These are phyloP conservation scores for Caenorhabditis elegans DNA, from an alignment of 1,140 invertebrate species.

Conservation along the genomic window WBcel235 BX284604.4:3794501-3795000, in stretches of 20 bases:
- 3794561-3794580: too few species aligned
- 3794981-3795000: too few species aligned
- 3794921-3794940: too few species aligned
- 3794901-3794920: too few species aligned
- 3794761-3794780: conserved; percentile 1
- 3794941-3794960: too few species aligned
- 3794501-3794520: background rate
- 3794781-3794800: background rate
- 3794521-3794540: too few species aligned
- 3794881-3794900: too few species aligned
- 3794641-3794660: background rate
- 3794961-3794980: too few species aligned
- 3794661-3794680: background rate
- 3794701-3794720: background rate
- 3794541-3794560: too few species aligned
- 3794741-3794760: background rate
- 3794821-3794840: background rate
- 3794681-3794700: conserved; percentile 9
- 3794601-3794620: too few species aligned
- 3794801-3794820: background rate
- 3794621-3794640: background rate
- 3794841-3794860: background rate
- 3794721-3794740: background rate
- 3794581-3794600: too few species aligned
- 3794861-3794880: background rate